A percentile compares a stretch with the other conserved stretches of the same genome.
phyloP scores from a whole-genome alignment of 2,113 vertebrate species.

The Brachyistius frenatus region DNA sequence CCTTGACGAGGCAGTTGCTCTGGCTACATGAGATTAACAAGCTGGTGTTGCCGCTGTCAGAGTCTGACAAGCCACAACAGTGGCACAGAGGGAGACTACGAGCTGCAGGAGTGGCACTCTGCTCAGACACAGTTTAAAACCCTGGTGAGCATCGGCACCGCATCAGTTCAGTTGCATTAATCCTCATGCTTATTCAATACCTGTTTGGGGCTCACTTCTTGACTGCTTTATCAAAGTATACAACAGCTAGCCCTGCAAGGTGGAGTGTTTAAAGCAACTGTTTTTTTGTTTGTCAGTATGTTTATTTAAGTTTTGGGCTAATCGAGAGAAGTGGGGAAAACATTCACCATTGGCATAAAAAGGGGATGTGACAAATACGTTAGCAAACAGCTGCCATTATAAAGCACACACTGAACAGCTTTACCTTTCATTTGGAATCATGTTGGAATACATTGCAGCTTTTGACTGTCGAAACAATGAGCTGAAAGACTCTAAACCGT shows the following conservation, averaged over 20 bases:
- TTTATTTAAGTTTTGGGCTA: not conserved
- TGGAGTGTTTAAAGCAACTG: not conserved
- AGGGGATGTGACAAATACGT: not conserved
- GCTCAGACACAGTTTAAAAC: conserved; percentile 5
- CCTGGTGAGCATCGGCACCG: not conserved
- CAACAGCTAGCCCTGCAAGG: not conserved
- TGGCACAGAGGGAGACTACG: conserved; percentile 4
- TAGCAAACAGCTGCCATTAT: conserved; percentile 1
- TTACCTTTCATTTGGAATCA: conserved; percentile 7
- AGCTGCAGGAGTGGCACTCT: conserved; percentile 5
- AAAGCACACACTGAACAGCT: not conserved
- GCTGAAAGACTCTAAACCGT: not conserved
- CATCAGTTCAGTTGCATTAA: conserved; percentile 1
- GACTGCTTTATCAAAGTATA: not conserved
- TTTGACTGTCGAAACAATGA: too few relatives aligned
- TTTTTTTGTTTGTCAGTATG: not conserved
- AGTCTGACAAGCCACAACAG: conserved; percentile 19
- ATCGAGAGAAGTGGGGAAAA: not conserved
- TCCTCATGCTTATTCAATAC: not conserved
- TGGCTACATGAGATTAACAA: conserved; percentile 42
- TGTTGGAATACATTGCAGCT: too few relatives aligned
- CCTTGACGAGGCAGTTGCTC: conserved; percentile 45
- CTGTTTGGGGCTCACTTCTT: not conserved
- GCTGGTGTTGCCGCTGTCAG: conserved; percentile 27
- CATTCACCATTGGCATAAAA: conserved; percentile 21